Evolutionary conservation across 2,888 invertebrate genomes (phyloP).

Genomic region (Brachylomia viminalis): DNA sequence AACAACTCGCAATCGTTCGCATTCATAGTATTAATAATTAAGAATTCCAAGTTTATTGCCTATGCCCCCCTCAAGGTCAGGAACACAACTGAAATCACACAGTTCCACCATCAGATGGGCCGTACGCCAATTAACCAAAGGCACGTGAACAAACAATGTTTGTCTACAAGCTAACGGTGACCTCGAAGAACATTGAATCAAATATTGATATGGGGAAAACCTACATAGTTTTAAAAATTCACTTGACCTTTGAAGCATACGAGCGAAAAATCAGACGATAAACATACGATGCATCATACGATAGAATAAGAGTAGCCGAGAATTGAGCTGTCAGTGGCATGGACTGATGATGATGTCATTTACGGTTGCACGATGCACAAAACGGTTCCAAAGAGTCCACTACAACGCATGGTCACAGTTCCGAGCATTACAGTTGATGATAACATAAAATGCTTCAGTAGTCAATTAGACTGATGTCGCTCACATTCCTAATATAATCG

Average conservation of each 20-base stretch:
- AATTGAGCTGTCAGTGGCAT: neutral
- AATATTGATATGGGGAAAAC: conserved; percentile 43
- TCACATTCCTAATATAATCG: conserved; percentile 52
- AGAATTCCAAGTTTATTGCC: neutral
- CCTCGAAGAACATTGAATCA: conserved; percentile 39
- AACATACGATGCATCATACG: neutral
- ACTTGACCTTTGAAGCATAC: conserved; percentile 23
- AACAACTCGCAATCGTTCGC: neutral
- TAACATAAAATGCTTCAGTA: conserved; percentile 15
- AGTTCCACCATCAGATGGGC: neutral
- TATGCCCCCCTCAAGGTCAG: conserved; percentile 1
- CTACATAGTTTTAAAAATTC: conserved; percentile 23
- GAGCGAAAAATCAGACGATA: neutral
- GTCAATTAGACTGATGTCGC: conserved; percentile 40
- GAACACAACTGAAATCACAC: neutral
- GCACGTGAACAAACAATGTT: conserved; percentile 16
- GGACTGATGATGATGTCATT: conserved; percentile 8
- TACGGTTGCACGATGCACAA: neutral
- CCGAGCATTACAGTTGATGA: conserved; percentile 13
- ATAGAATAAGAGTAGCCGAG: neutral
- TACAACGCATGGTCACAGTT: conserved; percentile 12
- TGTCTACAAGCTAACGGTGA: conserved; percentile 13
- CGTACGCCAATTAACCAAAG: conserved; percentile 9
- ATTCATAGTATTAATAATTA: neutral
- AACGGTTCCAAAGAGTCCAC: conserved; percentile 4